Evolutionary conservation across 2,888 invertebrate species (phyloP).

Genomic region (Eupithecia pulchellata): DNA sequence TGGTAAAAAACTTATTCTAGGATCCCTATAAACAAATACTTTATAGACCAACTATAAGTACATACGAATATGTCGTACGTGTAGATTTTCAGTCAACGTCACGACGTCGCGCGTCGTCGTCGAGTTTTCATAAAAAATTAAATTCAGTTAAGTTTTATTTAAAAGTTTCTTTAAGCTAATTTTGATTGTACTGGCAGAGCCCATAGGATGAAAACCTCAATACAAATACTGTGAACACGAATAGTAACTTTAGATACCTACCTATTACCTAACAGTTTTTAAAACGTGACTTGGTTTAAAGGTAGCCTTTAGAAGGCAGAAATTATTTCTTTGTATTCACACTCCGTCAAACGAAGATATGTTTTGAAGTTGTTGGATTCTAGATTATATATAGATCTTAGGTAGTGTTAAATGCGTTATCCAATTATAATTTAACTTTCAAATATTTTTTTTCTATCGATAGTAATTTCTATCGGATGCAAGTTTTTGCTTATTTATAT

Average conservation of each 20-base stretch:
- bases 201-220: not conserved
- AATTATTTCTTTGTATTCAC: conserved; percentile 12
- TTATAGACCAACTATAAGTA: no score
- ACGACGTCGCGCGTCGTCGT: no score
- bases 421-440: not conserved
- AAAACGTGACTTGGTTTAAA: conserved; percentile 8
- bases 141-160: no score
- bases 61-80: not conserved
- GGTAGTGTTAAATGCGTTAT: not conserved
- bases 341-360: not conserved
- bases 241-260: not conserved
- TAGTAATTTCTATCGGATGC: not conserved
- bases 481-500: not conserved
- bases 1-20: no score
- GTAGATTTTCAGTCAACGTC: not conserved
- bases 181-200: not conserved
- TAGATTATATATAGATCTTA: not conserved
- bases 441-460: not conserved
- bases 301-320: not conserved
- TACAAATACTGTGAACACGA: not conserved
- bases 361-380: not conserved
- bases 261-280: not conserved
- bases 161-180: no score
- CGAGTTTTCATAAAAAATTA: no score
- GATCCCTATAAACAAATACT: no score